Base-by-base conservation (phyloP, 2,888 invertebrate species). In the Phyllotreta striolata region DNA sequence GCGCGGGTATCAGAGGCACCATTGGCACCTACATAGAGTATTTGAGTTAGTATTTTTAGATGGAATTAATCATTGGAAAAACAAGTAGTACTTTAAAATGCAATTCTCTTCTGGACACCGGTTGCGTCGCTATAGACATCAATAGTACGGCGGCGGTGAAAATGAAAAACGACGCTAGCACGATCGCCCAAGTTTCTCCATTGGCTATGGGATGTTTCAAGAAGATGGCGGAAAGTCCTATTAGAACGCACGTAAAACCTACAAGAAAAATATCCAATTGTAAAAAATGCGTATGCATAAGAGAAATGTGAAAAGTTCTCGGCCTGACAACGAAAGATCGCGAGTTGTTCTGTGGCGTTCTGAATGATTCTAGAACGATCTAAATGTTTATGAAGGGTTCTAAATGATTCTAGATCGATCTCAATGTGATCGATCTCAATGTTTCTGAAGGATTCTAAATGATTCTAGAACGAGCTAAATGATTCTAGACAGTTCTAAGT, bases 1-100 rank as follows among this genome's bases (percentile, higher is more conserved):
- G 74, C 40, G 89, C 89, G 0, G 95, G 95, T 56, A 95, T 79
- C 63, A 92, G 82, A 1, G 96, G 96, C 0, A 95, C 91, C 10
- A 90, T 81, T 0, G 95, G 95, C 4, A 95, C 93, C 89, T 94
- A 81, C 58, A 82, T 81, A 34, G n/a, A 55, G 46, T 24, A 0
- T 8, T 12, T 46, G n/a, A 35, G 39, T 35, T 39, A 55, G n/a
- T 13, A 14, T n/a, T n/a, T n/a, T n/a, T n/a, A n/a, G n/a, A n/a
- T 34, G 8, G 39, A 52, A 46, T 9, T 14, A 8, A 39, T 37
- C 24, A 43, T 12, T 5, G 54, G 35, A 63, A 4, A 3, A 24
- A 24, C 24, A 4, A 51, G 40, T 69, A 51, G 40, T 69, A 73
- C 73, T 66, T 87, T 87, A 76, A 91, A 91, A 0, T 87, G 85